Evolutionary conservation across 2,113 vertebrate species (phyloP).

Genomic region (Gnathonemus longibarbis): DNA sequence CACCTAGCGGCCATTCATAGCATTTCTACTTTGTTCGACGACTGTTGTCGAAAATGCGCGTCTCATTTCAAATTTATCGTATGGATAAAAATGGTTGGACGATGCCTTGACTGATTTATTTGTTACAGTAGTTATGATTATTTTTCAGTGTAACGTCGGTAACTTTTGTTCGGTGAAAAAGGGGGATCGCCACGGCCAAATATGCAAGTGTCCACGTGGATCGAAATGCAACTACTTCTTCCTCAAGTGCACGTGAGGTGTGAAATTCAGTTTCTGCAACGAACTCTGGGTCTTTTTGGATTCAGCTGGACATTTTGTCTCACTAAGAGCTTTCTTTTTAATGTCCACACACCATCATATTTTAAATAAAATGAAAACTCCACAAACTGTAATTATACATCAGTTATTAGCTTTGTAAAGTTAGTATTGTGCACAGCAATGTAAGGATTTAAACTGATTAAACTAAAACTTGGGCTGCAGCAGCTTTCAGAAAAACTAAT

Average conservation of each 20-base stretch:
- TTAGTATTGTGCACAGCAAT: not conserved
- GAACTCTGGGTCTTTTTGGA: not conserved
- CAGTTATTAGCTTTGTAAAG: not conserved
- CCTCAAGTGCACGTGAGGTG: conserved; percentile 27
- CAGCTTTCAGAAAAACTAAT: not conserved
- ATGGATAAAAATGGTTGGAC: not conserved
- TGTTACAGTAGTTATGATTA: not conserved
- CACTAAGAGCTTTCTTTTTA: not conserved
- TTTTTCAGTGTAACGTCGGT: conserved; percentile 35
- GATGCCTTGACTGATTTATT: not conserved
- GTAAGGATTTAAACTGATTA: not conserved
- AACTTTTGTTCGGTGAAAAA: conserved; percentile 26
- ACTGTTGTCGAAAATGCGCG: not conserved
- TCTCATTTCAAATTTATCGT: not conserved
- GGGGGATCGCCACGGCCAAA: conserved; percentile 20
- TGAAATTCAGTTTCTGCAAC: not conserved
- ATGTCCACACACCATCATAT: not conserved
- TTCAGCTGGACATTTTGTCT: not conserved
- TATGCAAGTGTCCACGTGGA: conserved; percentile 31
- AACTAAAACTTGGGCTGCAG: not conserved
- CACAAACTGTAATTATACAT: not conserved
- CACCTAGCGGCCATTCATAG: conserved; percentile 9
- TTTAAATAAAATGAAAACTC: not conserved
- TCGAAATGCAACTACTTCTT: conserved; percentile 37
- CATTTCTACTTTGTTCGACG: not conserved